Evolutionary conservation across 2,888 invertebrate genomes (phyloP).

Genomic region (Oscheius myriophilus): DNA sequence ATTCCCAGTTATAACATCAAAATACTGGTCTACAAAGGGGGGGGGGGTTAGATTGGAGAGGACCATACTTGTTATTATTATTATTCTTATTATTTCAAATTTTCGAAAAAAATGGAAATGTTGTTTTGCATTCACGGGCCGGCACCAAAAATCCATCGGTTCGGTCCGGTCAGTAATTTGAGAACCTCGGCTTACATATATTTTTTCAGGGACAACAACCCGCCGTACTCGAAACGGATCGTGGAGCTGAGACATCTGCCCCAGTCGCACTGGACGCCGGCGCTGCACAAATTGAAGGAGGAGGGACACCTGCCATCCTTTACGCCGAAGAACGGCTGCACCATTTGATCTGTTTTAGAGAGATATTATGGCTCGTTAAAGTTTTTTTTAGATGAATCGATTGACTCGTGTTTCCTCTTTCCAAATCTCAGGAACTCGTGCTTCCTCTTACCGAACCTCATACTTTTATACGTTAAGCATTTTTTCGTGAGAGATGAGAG

Average conservation of each 20-base stretch:
- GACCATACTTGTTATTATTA: background rate
- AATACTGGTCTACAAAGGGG: no score
- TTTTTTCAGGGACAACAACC: constrained; percentile 62
- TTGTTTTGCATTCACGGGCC: no score
- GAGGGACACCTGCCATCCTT: constrained; percentile 51
- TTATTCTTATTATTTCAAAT: background rate
- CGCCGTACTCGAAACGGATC: constrained; percentile 55
- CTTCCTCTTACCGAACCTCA: no score
- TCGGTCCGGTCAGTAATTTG: no score
- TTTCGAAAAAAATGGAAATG: background rate
- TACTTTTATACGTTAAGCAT: no score
- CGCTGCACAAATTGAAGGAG: constrained; percentile 57
- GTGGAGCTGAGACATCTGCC: constrained; percentile 63
- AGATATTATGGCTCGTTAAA: background rate
- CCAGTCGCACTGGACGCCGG: constrained; percentile 64
- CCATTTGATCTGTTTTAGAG: constrained; percentile 1
- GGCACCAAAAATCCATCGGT: no score
- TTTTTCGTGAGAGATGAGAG: no score
- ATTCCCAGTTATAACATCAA: no score
- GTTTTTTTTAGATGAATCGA: constrained; percentile 1
- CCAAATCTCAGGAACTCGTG: no score
- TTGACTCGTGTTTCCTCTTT: no score
- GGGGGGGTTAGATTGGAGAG: no score
- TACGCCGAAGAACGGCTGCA: constrained; percentile 12
- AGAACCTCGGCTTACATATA: background rate